Percentiles rank a stretch among this genome's conserved stretches.
phyloP scores from a whole-genome alignment of 2,113 vertebrate species.

The Heliornis fulica region DNA sequence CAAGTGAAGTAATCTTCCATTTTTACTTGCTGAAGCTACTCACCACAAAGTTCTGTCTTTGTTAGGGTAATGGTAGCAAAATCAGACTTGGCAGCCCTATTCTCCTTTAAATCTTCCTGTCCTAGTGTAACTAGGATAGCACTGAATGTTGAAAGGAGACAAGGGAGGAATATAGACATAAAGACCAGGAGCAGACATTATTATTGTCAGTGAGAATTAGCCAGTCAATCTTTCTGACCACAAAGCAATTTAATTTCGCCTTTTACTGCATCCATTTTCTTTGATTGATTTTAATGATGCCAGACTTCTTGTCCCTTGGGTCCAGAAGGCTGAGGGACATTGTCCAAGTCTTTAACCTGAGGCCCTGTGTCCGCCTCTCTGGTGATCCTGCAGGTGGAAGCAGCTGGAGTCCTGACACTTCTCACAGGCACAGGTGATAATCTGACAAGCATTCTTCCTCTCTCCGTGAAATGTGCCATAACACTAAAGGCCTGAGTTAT shows the following conservation, averaged over 20 bases:
- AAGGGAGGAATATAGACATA: background rate
- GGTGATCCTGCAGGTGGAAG: background rate
- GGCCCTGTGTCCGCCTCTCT: background rate
- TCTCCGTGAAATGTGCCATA: background rate
- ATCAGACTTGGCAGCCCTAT: background rate
- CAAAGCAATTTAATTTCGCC: slow-evolving; percentile 32
- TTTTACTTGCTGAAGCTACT: background rate
- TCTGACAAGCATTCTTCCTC: background rate
- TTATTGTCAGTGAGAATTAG: slow-evolving; percentile 24
- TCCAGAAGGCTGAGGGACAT: background rate
- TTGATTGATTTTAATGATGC: slow-evolving; percentile 21
- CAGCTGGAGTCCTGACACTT: background rate
- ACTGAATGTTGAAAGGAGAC: slow-evolving; percentile 37
- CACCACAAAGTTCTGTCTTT: background rate
- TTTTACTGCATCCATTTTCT: slow-evolving; percentile 37
- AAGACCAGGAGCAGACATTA: background rate
- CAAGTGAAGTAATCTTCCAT: background rate
- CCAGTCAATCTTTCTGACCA: slow-evolving; percentile 20
- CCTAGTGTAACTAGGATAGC: background rate
- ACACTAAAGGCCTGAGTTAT: background rate
- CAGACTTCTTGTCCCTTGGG: background rate
- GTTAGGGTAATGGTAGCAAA: background rate
- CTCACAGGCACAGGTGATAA: background rate
- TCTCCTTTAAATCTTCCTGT: background rate
- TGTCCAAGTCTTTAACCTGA: background rate